Evolutionary conservation across 2,888 invertebrate genomes (phyloP), one percentile per base, ranked within the genome.

Genomic region (Sialis fuliginosa): DNA sequence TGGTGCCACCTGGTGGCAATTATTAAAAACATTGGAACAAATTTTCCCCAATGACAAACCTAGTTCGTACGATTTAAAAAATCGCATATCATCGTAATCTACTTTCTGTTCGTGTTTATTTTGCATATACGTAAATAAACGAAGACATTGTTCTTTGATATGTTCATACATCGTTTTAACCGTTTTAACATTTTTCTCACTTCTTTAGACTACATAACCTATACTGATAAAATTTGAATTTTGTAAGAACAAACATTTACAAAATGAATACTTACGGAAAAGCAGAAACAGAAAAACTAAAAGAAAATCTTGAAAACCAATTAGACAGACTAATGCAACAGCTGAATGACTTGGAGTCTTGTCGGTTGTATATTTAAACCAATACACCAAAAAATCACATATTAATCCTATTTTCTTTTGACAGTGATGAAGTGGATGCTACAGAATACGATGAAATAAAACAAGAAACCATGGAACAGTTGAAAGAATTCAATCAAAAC

Each of bases 391-490:
- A 35, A 10, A 34, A 12, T 22, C 34, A 44, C 33, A 13, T 10
- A 44, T n/a, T 32, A 12, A 42, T 8, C 13, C 10, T 9, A 41
- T 41, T n/a, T 41, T 13, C 33, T 32, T 7, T 42, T 6, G 8
- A 33, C 55, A 81, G 81, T 58, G 69, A 72, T 53, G 78, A 79
- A 47, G 57, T 84, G 51, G 76, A 77, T 10, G 59, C 61, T 5
- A 70, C 70, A 33, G 81, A 81, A 60, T 83, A 81, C 63, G 70
- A 75, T 50, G 77, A 80, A 58, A 74, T 75, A 6, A 77, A 76
- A 61, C 67, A 71, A 53, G 81, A 81, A 52, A 82, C 81, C 0
- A 64, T 79, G 55, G 81, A 81, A 50, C 82, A 83, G 58, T 62
- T 82, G 30, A 72, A 74, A 54, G 82, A 82, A 59, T 74, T 83